A percentile compares a stretch with the other conserved stretches of the same genome.
phyloP scores from a whole-genome alignment of 2,888 invertebrate species.

The Pseudococcus longispinus region DNA sequence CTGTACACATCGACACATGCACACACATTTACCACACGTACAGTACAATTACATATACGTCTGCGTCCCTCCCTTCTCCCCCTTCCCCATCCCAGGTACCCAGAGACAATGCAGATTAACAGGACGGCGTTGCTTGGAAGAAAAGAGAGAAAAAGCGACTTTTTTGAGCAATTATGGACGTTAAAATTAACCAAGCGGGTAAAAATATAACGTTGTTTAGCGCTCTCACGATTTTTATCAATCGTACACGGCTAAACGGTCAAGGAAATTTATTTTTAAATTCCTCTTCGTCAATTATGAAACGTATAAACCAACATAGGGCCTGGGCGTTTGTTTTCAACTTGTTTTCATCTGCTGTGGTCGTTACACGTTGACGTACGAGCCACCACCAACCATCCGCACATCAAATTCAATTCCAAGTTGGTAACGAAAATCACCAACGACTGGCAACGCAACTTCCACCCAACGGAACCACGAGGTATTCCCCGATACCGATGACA shows the following conservation, averaged over 20 bases:
- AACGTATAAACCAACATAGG: background rate
- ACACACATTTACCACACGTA: background rate
- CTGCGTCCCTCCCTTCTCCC: background rate
- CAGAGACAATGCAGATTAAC: constrained; percentile 25
- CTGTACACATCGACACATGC: constrained; percentile 24
- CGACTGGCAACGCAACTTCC: no score
- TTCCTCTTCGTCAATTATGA: constrained; percentile 26
- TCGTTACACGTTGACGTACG: background rate
- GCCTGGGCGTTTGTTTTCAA: constrained; percentile 21
- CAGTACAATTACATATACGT: background rate
- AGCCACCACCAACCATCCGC: background rate
- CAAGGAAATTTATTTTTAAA: constrained; percentile 44
- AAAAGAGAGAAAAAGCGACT: constrained; percentile 2
- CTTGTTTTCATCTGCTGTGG: background rate
- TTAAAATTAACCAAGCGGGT: constrained; percentile 30
- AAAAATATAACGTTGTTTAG: constrained; percentile 30
- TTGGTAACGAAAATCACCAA: background rate
- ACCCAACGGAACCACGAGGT: no score
- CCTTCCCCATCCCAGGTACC: background rate
- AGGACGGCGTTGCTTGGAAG: constrained; percentile 1
- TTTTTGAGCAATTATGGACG: constrained; percentile 22
- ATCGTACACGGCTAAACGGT: constrained; percentile 30
- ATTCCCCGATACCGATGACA: no score
- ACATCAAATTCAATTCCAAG: background rate
- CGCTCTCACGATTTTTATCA: constrained; percentile 33